phyloP scores from a whole-genome alignment of 2,888 invertebrate species.

The Cryptophagus acutangulus region DNA sequence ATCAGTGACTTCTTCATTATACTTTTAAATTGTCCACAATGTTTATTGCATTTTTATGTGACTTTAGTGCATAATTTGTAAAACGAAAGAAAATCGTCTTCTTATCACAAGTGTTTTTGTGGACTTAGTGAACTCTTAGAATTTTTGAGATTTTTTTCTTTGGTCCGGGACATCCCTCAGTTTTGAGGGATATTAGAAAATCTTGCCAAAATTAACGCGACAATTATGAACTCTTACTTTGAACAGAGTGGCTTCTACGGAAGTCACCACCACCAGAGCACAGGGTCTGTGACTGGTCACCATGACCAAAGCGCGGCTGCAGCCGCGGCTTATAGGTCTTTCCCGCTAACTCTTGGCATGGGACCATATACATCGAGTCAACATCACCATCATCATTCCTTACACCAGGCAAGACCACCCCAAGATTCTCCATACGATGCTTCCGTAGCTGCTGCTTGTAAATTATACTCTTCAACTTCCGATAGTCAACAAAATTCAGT shows the following conservation, averaged over 20 bases:
- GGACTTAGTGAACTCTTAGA: slow-evolving; percentile 23
- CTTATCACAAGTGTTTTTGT: slow-evolving; percentile 14
- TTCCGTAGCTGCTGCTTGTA: slow-evolving; percentile 79
- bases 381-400: slow-evolving; percentile 65
- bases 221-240: slow-evolving; percentile 90
- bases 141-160: slow-evolving; percentile 16
- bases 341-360: slow-evolving; percentile 80
- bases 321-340: slow-evolving; percentile 72
- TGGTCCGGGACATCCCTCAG: slow-evolving; percentile 32
- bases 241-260: slow-evolving; percentile 95
- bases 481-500: slow-evolving; percentile 56
- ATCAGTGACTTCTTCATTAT: slow-evolving; percentile 18
- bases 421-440: slow-evolving; percentile 91
- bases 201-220: slow-evolving; percentile 39
- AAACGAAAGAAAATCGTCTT: slow-evolving; percentile 15
- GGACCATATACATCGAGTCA: slow-evolving; percentile 72
- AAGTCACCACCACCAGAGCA: slow-evolving; percentile 79
- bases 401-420: slow-evolving; percentile 72
- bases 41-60: slow-evolving; percentile 24
- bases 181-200: slow-evolving; percentile 32
- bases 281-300: slow-evolving; percentile 57
- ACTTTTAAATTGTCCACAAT: slow-evolving; percentile 19
- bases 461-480: slow-evolving; percentile 67
- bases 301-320: slow-evolving; percentile 68
- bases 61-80: slow-evolving; percentile 22